Evolutionary conservation across 2,888 invertebrate species (phyloP).

Genomic region (Carabus problematicus): DNA sequence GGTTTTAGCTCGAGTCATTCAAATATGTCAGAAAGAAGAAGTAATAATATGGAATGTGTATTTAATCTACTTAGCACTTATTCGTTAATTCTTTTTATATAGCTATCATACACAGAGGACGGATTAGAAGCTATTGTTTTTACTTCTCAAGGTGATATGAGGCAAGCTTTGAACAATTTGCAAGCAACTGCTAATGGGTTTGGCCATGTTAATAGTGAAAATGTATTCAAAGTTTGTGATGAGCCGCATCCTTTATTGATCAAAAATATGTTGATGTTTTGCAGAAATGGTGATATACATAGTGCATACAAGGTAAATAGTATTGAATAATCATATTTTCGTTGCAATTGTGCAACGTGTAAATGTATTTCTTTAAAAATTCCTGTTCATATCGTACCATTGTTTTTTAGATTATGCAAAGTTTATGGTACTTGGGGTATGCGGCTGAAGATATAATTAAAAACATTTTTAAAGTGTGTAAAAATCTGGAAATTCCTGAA

Average conservation of each 20-base stretch:
- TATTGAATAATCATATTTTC: neutral
- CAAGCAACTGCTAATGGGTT: constrained; percentile 95
- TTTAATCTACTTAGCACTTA: no score
- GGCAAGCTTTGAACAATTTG: constrained; percentile 96
- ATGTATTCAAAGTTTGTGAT: constrained; percentile 99
- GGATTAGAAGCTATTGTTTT: constrained; percentile 96
- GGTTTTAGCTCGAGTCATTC: constrained; percentile 80
- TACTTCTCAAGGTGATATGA: constrained; percentile 98
- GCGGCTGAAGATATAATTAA: constrained; percentile 96
- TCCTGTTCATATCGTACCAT: neutral
- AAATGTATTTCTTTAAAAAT: neutral
- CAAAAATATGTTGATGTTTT: constrained; percentile 87
- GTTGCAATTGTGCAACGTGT: neutral
- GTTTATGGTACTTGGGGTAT: constrained; percentile 93
- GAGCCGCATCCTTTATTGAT: constrained; percentile 97
- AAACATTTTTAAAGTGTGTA: constrained; percentile 93
- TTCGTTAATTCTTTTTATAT: constrained; percentile 29
- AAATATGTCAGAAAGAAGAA: constrained; percentile 77
- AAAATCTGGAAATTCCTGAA: constrained; percentile 83
- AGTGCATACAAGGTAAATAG: constrained; percentile 76
- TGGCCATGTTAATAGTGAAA: constrained; percentile 86
- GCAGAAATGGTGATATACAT: constrained; percentile 80
- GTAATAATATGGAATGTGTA: constrained; percentile 57
- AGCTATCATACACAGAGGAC: constrained; percentile 85
- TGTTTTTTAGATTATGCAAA: constrained; percentile 73